Conservation (phyloP, 2,113 vertebrate genomes). For the Hyaena hyaena region DNA sequence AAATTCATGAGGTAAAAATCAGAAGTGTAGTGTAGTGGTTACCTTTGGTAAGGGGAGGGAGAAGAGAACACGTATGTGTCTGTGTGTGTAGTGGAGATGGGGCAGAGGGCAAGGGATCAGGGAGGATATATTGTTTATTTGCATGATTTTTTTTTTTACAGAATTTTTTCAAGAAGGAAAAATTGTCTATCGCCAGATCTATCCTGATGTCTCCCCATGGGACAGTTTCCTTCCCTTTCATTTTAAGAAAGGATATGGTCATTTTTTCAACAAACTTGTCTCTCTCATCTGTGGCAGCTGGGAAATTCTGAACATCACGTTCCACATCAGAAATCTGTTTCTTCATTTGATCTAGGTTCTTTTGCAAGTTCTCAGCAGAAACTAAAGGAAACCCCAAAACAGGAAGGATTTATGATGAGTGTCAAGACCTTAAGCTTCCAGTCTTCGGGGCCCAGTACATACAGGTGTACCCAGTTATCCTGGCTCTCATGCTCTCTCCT, state of each 20-base stretch:
- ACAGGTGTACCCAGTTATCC: not conserved
- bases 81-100: rapidly evolving
- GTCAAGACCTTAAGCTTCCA: not conserved
- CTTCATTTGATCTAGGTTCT: conserved; percentile 91
- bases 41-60: not conserved
- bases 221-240: not conserved
- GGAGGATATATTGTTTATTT: not conserved
- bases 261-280: conserved; percentile 91
- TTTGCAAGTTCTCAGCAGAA: conserved; percentile 91
- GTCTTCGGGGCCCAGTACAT: not conserved
- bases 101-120: not conserved
- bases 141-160: not conserved
- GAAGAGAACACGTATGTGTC: rapidly evolving
- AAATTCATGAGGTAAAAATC: not conserved
- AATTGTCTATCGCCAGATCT: not conserved
- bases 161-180: not conserved
- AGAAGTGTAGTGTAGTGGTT: not conserved
- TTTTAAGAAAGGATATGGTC: conserved; percentile 88
- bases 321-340: conserved; percentile 88
- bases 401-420: conserved; percentile 49
- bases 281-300: conserved; percentile 87
- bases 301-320: conserved; percentile 89
- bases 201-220: not conserved
- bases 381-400: conserved; percentile 78
- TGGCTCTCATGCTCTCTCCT: not conserved